Evolutionary conservation across 2,888 invertebrate genomes (phyloP), one percentile per base, ranked within the genome.

Genomic region (Tenthredo livida): DNA sequence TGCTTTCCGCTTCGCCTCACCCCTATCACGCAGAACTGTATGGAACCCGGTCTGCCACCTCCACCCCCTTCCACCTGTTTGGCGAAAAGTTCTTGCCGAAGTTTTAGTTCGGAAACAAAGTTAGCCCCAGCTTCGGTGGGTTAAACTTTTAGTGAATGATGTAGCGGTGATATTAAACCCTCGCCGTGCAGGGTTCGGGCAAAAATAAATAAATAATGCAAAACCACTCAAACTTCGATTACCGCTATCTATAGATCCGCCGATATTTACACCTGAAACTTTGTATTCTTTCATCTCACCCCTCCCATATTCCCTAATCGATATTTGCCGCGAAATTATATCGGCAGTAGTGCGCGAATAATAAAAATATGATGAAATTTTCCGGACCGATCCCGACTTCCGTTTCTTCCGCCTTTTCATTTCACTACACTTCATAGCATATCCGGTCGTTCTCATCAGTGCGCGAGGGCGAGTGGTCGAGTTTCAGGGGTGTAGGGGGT

Each of bases 61-160:
- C 70, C 9, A 5, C 50, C 83, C 50, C 70, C 83, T 88, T 88
- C 90, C 91, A 91, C 90, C 90, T 90, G 90, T 90, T 91, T 90
- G 90, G 90, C 29, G 87, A 86, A 87, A 67, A 88, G 89, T 89
- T 89, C 87, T 88, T 87, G 86, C 87, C 88, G 87, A 88, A 90
- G 88, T 90, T 89, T 88, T 86, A 90, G 88, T 90, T 89, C 85
- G 86, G 87, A 10, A 80, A 83, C 83, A 70, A 70, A 83, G 83
- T 83, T 83, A 67, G 29, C 4, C 73, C 21, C 29, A 25, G 25
- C 25, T 50, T 61, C 80, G 80, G 50, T 61, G 40, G 80, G 54
- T 12, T 65, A 65, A 80, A 80, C 58, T 80, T 65, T 67, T 15
- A 67, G 58, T 61, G 37, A 58, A 61, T 61, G 61, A 80, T 80